Conservation (phyloP, 2,113 vertebrate species). For the Otis tarda region DNA sequence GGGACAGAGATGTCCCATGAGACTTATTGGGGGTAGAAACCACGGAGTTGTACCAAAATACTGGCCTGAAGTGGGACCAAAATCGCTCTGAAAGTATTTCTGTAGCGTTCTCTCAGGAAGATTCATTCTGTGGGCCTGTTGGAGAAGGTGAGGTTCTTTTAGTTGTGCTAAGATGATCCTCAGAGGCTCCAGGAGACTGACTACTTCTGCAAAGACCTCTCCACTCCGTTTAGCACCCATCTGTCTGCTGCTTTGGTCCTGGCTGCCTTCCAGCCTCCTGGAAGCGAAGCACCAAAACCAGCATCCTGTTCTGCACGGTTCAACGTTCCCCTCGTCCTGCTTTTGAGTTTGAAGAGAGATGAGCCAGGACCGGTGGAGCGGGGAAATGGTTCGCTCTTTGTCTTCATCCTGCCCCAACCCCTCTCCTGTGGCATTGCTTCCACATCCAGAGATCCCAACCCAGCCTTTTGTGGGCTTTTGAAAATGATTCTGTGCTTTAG, state of each 20-base stretch:
- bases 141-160: not conserved
- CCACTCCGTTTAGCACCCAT: not conserved
- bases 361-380: not conserved
- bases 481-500: not conserved
- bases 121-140: not conserved
- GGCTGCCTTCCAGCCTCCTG: not conserved
- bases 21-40: not conserved
- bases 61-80: not conserved
- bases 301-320: fast-evolving
- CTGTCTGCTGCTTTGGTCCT: not conserved
- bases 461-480: not conserved
- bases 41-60: not conserved
- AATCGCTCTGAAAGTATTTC: not conserved
- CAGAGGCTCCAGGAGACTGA: not conserved
- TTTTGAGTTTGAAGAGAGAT: not conserved
- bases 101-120: not conserved
- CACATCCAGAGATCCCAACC: not conserved
- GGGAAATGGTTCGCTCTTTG: not conserved
- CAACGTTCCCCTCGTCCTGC: not conserved
- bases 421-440: not conserved
- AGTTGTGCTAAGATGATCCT: not conserved
- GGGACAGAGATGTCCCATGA: not conserved
- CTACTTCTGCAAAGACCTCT: not conserved
- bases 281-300: not conserved
- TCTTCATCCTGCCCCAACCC: not conserved